Conservation (phyloP, 1,140 invertebrate genomes). For the Bombus difficillimus region DNA sequence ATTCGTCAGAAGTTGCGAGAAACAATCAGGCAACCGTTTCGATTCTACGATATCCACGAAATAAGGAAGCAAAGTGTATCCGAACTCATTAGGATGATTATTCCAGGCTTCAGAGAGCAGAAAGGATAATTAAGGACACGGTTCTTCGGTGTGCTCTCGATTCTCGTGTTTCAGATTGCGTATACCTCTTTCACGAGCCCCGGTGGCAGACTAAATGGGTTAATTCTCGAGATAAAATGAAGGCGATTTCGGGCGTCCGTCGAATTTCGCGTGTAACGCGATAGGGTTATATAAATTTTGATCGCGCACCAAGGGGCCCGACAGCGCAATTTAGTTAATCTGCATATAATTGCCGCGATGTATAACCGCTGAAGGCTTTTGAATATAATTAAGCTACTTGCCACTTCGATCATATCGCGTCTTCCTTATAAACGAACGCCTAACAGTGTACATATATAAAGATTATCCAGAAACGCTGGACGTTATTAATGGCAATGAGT, state of each 20-base stretch:
- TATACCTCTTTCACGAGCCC: conserved; percentile 22
- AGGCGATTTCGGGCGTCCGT: conserved; percentile 40
- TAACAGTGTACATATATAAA: background rate
- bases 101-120: conserved; percentile 10
- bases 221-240: conserved; percentile 47
- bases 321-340: conserved; percentile 51
- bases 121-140: conserved; percentile 51
- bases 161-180: conserved; percentile 52
- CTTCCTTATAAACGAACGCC: conserved; percentile 16
- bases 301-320: conserved; percentile 21
- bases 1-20: background rate
- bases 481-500: background rate
- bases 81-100: conserved; percentile 34
- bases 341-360: conserved; percentile 53
- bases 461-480: background rate
- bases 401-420: conserved; percentile 37
- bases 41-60: background rate
- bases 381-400: conserved; percentile 49
- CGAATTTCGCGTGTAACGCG: conserved; percentile 52
- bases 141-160: conserved; percentile 26
- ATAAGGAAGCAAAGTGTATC: conserved; percentile 15
- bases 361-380: conserved; percentile 30
- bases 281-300: conserved; percentile 51
- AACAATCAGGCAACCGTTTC: conserved; percentile 3
- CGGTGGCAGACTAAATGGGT: conserved; percentile 30